A percentile compares a stretch with the other conserved stretches of the same genome.
These are phyloP conservation scores for Imbricaverruca yamaguchii DNA, from an alignment of 2,888 invertebrate species.

Conservation along the genomic window DNA sequence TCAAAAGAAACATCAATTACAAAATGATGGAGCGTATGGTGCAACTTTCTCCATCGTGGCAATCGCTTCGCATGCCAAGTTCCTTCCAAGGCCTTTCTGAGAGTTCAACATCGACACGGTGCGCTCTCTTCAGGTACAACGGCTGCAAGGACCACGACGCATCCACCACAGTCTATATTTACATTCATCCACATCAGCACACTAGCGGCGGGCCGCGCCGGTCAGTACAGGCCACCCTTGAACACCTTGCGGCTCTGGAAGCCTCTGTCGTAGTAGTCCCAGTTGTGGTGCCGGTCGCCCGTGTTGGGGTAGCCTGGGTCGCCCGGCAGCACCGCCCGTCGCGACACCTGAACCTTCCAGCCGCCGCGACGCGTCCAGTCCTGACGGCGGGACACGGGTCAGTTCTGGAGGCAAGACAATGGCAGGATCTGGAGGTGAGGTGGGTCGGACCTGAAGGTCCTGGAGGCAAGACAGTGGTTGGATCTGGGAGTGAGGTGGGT, in stretches of 20 bases:
- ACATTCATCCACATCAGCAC: neutral
- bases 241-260: slow-evolving; percentile 53
- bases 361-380: slow-evolving; percentile 71
- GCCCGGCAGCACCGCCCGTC: slow-evolving; percentile 55
- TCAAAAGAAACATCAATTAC: too few relatives aligned
- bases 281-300: slow-evolving; percentile 50
- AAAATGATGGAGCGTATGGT: too few relatives aligned
- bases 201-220: neutral
- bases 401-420: neutral
- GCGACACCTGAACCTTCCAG: slow-evolving; percentile 55
- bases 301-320: slow-evolving; percentile 60
- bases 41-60: too few relatives aligned
- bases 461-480: too few relatives aligned
- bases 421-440: too few relatives aligned
- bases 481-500: too few relatives aligned
- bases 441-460: too few relatives aligned
- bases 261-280: slow-evolving; percentile 62
- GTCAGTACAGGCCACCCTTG: neutral
- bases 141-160: neutral
- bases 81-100: too few relatives aligned
- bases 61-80: too few relatives aligned
- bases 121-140: too few relatives aligned
- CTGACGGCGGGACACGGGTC: slow-evolving; percentile 41
- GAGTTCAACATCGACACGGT: too few relatives aligned
- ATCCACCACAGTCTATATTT: neutral